These are phyloP conservation scores for Gorsachius magnificus DNA, from an alignment of 2,797 vertebrate species.

Conservation along the genomic window DNA sequence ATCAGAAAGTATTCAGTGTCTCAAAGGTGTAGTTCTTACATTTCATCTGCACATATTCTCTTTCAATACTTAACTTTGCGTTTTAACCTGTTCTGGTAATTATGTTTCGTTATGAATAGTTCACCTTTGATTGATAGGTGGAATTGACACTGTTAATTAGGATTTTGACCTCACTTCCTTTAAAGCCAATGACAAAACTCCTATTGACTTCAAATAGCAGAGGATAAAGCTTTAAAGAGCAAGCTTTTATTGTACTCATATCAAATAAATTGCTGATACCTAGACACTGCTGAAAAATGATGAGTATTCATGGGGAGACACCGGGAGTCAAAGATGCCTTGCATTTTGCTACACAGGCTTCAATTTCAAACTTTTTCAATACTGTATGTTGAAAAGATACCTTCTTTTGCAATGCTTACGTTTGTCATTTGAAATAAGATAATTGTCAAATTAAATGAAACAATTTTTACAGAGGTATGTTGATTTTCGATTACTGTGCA, in stretches of 20 bases:
- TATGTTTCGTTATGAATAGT: not conserved
- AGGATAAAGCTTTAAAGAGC: not conserved
- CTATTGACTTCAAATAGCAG: not conserved
- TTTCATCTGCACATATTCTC: not conserved
- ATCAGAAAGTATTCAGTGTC: not conserved
- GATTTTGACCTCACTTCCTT: slow-evolving; percentile 3
- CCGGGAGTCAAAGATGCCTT: not conserved
- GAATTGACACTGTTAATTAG: slow-evolving; percentile 9
- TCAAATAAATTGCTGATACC: not conserved
- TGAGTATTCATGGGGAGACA: not conserved
- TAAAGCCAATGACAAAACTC: slow-evolving; percentile 25
- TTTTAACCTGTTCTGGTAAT: slow-evolving; percentile 7
- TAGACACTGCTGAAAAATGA: not conserved
- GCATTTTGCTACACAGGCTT: not conserved
- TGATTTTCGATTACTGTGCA: not conserved
- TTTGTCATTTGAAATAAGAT: not conserved
- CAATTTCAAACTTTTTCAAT: not conserved
- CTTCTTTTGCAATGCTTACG: not conserved
- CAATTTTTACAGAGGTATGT: not conserved
- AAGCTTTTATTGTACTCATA: not conserved
- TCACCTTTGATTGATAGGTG: not conserved
- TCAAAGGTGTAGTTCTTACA: not conserved
- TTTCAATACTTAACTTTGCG: not conserved
- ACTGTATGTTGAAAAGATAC: not conserved
- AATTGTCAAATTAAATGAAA: not conserved